Evolutionary conservation across 2,888 invertebrate genomes (phyloP).

Genomic region (Euplexia lucipara): DNA sequence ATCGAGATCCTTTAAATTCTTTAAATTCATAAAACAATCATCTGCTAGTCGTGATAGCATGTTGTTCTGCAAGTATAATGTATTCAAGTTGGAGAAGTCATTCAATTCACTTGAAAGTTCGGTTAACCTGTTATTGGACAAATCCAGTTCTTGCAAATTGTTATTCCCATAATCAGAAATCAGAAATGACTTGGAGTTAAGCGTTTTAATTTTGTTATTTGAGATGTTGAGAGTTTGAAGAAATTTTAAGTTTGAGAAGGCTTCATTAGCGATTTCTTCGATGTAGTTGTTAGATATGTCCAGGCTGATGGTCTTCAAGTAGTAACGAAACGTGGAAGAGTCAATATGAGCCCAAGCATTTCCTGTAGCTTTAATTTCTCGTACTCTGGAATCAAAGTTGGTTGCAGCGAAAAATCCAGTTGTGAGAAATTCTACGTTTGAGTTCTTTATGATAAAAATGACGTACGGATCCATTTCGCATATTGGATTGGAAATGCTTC

Average conservation of each 20-base stretch:
- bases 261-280: conserved; percentile 68
- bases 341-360: conserved; percentile 77
- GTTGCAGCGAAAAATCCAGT: conserved; percentile 80
- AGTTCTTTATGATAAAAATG: conserved; percentile 72
- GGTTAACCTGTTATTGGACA: conserved; percentile 76
- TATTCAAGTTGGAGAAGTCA: conserved; percentile 68
- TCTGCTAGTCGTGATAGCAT: conserved; percentile 71
- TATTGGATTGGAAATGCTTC: conserved; percentile 65
- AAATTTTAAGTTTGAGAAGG: conserved; percentile 71
- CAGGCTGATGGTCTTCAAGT: conserved; percentile 67
- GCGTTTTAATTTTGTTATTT: conserved; percentile 71
- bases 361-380: conserved; percentile 68
- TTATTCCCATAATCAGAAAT: conserved; percentile 64
- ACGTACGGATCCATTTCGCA: conserved; percentile 74
- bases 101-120: conserved; percentile 70
- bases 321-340: conserved; percentile 74
- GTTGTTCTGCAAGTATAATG: conserved; percentile 77
- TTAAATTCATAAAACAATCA: conserved; percentile 71
- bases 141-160: conserved; percentile 71
- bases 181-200: conserved; percentile 70
- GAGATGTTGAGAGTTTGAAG: conserved; percentile 78
- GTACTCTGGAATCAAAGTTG: conserved; percentile 83
- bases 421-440: conserved; percentile 65
- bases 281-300: conserved; percentile 78
- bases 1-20: conserved; percentile 69